Percentiles rank a stretch among this genome's conserved stretches.
phyloP scores from a whole-genome alignment of 2,888 invertebrate species.

The Charanyca ferruginea region DNA sequence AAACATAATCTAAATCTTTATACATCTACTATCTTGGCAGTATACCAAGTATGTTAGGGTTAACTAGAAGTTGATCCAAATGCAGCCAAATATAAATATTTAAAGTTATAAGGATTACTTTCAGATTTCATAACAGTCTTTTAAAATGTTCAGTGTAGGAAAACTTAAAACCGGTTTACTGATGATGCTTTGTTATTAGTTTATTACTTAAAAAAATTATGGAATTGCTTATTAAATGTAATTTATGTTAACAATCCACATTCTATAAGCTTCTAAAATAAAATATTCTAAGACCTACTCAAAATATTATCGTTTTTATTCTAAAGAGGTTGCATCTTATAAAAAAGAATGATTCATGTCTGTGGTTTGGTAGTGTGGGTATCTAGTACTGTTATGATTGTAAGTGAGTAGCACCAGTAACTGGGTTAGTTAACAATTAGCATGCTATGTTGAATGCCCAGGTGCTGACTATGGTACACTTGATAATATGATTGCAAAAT shows the following conservation, averaged over 20 bases:
- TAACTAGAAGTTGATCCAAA: conserved; percentile 25
- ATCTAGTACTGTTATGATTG: conserved; percentile 54
- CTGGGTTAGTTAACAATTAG: conserved; percentile 74
- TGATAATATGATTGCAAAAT: conserved; percentile 34
- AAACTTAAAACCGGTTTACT: too few relatives aligned
- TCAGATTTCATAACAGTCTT: background rate
- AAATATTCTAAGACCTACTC: too few relatives aligned
- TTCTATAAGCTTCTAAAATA: too few relatives aligned
- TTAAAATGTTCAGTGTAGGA: background rate
- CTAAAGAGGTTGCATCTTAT: background rate
- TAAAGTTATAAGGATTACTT: background rate
- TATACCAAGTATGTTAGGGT: conserved; percentile 39
- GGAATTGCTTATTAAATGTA: too few relatives aligned
- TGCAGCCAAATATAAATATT: conserved; percentile 18
- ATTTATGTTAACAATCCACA: too few relatives aligned
- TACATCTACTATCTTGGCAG: conserved; percentile 34
- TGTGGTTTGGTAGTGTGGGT: conserved; percentile 30
- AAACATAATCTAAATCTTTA: conserved; percentile 8
- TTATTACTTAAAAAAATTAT: too few relatives aligned
- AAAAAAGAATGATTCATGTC: conserved; percentile 43
- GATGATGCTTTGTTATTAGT: too few relatives aligned
- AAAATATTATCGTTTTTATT: background rate
- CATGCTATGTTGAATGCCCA: conserved; percentile 47
- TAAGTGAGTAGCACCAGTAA: conserved; percentile 42
- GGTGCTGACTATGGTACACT: conserved; percentile 35